phyloP scores from a whole-genome alignment of 1,140 invertebrate species.

The Harpegnathos saltator region DNA sequence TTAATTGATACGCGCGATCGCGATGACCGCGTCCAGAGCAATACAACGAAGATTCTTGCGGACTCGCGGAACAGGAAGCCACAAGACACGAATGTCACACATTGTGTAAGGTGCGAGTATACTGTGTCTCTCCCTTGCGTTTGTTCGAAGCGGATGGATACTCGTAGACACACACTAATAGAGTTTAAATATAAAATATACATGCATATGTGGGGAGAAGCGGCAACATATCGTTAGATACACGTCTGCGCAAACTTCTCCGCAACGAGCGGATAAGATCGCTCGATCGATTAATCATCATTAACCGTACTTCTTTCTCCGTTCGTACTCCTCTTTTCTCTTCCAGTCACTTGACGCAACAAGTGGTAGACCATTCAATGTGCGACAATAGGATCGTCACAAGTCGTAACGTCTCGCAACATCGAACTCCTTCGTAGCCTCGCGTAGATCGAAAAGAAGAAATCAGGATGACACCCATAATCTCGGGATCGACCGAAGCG shows the following conservation, averaged over 20 bases:
- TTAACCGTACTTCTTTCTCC: no score
- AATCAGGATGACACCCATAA: slow-evolving; percentile 35
- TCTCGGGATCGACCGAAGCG: slow-evolving; percentile 17
- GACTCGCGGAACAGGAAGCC: slow-evolving; percentile 17
- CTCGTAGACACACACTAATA: slow-evolving; percentile 1
- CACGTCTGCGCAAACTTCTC: no score
- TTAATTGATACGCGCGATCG: slow-evolving; percentile 13
- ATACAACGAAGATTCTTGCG: slow-evolving; percentile 38
- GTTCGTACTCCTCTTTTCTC: no score
- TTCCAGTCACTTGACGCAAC: no score
- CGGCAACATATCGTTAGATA: neutral
- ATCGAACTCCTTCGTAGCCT: slow-evolving; percentile 1
- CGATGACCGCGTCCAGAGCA: neutral
- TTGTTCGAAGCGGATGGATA: slow-evolving; percentile 3
- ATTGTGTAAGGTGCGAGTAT: slow-evolving; percentile 1
- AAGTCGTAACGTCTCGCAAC: slow-evolving; percentile 22
- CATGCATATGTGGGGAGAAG: slow-evolving; percentile 21
- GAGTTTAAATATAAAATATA: slow-evolving; percentile 3
- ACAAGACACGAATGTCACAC: slow-evolving; percentile 18
- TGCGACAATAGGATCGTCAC: neutral
- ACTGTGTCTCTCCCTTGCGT: slow-evolving; percentile 17
- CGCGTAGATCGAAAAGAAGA: slow-evolving; percentile 14
- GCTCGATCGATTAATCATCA: no score
- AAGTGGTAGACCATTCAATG: neutral
- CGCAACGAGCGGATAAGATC: no score